phyloP scores from a whole-genome alignment of 92 coral and sea anemone genomes.

The Phenganax stokvisi region DNA sequence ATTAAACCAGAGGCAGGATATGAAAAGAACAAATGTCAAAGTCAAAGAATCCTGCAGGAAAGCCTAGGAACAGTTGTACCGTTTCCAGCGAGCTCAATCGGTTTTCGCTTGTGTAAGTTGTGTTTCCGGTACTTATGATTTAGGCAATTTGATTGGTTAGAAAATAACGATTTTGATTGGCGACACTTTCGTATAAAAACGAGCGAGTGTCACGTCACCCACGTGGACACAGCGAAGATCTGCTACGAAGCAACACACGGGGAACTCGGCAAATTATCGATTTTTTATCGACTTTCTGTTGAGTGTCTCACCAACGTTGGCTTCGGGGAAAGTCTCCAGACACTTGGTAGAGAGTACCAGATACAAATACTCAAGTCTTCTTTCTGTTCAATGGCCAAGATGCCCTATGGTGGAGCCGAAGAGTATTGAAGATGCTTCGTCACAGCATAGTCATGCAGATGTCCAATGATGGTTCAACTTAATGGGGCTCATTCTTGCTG shows the following conservation, averaged over 20 bases:
- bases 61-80: neutral
- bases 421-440: constrained; percentile 70
- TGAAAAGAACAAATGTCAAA: too few relatives aligned
- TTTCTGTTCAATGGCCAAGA: constrained; percentile 63
- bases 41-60: too few relatives aligned
- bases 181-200: constrained; percentile 17
- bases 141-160: constrained; percentile 39
- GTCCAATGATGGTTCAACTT: constrained; percentile 66
- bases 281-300: constrained; percentile 31
- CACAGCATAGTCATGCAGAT: constrained; percentile 99
- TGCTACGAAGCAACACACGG: constrained; percentile 98
- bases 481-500: constrained; percentile 99
- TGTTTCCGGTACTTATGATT: neutral
- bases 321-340: constrained; percentile 99
- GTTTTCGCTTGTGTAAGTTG: too few relatives aligned
- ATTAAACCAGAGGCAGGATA: too few relatives aligned
- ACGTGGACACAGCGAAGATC: constrained; percentile 98
- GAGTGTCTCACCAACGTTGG: constrained; percentile 88
- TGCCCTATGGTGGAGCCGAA: constrained; percentile 72
- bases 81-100: too few relatives aligned
- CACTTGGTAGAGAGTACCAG: constrained; percentile 97
- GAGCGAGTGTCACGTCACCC: neutral
- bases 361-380: constrained; percentile 74
- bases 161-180: constrained; percentile 40
- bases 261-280: constrained; percentile 38